These are phyloP conservation scores for Sylvilagus bachmani DNA, from an alignment of 2,113 vertebrate species.

Conservation along the genomic window DNA sequence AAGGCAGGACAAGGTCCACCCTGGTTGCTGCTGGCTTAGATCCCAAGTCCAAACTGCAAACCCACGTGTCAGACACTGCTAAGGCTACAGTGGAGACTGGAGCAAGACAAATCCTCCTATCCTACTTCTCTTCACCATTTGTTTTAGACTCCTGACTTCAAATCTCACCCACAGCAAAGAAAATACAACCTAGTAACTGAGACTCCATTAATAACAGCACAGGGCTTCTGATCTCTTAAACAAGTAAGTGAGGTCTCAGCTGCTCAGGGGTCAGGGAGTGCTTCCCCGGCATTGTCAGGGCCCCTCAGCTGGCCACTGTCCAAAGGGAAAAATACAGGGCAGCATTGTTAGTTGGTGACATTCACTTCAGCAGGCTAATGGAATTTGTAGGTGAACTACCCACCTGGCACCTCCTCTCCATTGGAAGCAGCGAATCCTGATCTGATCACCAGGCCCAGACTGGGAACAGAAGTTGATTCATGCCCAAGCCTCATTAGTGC, in stretches of 20 bases:
- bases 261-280: fast-evolving
- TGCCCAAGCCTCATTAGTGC: background rate
- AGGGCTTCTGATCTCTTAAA: background rate
- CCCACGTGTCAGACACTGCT: background rate
- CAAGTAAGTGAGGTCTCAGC: background rate
- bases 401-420: background rate
- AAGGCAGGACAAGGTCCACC: fast-evolving
- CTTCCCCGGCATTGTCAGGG: background rate
- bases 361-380: background rate
- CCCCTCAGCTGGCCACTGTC: background rate
- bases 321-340: too few species aligned
- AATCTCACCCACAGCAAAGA: background rate
- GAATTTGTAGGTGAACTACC: background rate
- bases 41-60: background rate
- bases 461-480: background rate
- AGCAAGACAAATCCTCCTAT: background rate
- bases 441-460: background rate
- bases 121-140: background rate
- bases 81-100: too few species aligned
- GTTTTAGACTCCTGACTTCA: background rate
- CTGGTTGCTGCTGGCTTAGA: background rate
- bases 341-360: background rate
- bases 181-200: background rate
- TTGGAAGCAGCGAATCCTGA: background rate
- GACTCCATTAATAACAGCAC: too few species aligned